Evolutionary conservation across 2,113 vertebrate genomes (phyloP).

Genomic region (Onychostoma macrolepis): DNA sequence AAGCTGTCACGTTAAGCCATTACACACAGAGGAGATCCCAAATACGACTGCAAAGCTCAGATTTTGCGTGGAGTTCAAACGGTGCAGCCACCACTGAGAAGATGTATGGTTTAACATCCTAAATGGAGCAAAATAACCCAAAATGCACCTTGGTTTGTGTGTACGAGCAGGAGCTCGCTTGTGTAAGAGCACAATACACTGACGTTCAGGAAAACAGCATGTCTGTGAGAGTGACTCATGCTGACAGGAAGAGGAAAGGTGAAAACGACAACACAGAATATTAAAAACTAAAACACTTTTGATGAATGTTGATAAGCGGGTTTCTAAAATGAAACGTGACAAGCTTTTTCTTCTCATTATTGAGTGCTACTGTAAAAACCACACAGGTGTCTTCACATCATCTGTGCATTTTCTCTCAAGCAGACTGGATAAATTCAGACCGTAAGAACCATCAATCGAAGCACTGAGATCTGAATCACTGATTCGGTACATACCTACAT

Average conservation of each 20-base stretch:
- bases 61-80: constrained; percentile 2
- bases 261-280: not conserved
- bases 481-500: constrained; percentile 39
- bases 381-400: constrained; percentile 9
- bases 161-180: not conserved
- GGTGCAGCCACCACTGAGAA: constrained; percentile 6
- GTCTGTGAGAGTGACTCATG: constrained; percentile 15
- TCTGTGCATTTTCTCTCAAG: constrained; percentile 15
- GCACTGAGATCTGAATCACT: constrained; percentile 35
- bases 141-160: constrained; percentile 16
- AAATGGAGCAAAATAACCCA: constrained; percentile 6
- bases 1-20: constrained; percentile 30
- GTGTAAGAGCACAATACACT: not conserved
- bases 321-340: constrained; percentile 7
- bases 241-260: not conserved
- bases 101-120: constrained; percentile 24
- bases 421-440: not conserved
- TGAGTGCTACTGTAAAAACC: constrained; percentile 24
- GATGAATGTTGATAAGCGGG: constrained; percentile 7
- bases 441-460: constrained; percentile 25
- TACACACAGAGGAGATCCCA: constrained; percentile 20
- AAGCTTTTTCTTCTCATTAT: not conserved
- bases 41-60: constrained; percentile 1
- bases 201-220: not conserved
- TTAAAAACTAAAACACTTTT: constrained; percentile 10